A percentile compares a stretch with the other conserved stretches of the same genome.
Evolutionary conservation across 2,797 vertebrate genomes (phyloP).

Genomic region (Gallinago nigripennis): DNA sequence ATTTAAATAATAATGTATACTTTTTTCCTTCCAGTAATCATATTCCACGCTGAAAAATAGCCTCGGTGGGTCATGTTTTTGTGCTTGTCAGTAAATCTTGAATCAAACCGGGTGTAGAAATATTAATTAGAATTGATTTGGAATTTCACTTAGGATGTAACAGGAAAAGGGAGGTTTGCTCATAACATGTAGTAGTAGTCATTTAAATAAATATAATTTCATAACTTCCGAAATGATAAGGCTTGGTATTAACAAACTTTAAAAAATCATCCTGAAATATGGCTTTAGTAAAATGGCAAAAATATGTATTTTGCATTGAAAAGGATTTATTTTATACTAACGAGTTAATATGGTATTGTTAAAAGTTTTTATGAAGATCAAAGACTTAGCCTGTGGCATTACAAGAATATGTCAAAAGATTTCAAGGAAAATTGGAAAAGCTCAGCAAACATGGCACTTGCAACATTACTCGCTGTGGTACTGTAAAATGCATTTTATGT

Average conservation of each 20-base stretch:
- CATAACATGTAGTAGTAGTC: neutral
- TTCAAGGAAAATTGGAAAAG: conserved; percentile 4
- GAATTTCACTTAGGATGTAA: neutral
- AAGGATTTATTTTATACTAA: neutral
- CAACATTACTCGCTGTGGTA: neutral
- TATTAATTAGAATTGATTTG: neutral
- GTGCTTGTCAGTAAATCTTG: neutral
- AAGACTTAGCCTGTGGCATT: conserved; percentile 15
- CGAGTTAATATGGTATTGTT: neutral
- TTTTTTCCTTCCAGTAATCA: neutral
- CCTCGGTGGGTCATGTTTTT: neutral
- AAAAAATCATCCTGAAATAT: neutral
- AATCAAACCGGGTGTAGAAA: neutral
- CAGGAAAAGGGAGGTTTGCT: neutral
- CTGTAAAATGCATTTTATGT: neutral
- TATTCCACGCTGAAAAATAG: neutral
- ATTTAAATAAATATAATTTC: neutral
- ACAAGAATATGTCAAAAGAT: neutral
- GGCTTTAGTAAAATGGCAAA: neutral
- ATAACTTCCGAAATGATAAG: neutral
- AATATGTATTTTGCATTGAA: neutral
- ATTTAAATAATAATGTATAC: neutral
- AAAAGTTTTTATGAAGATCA: conserved; percentile 9
- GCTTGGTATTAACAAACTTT: neutral
- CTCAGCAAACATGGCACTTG: neutral